phyloP scores from a whole-genome alignment of 1,140 invertebrate genomes.

The Solenopsis invicta region DNA sequence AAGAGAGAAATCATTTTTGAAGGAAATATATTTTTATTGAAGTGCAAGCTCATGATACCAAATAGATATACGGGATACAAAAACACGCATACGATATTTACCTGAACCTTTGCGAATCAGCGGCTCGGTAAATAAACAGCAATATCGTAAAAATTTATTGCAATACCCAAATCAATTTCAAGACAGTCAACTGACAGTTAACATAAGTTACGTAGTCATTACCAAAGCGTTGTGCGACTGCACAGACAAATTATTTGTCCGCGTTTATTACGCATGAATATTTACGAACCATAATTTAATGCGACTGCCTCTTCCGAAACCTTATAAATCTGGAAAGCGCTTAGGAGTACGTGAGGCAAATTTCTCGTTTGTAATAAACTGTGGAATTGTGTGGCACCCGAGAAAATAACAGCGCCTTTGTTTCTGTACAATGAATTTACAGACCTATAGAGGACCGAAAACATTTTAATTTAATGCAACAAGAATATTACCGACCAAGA shows the following conservation, averaged over 20 bases:
- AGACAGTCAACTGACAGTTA: not conserved
- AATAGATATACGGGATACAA: not conserved
- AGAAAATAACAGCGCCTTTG: slow-evolving; percentile 51
- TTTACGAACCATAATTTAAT: slow-evolving; percentile 60
- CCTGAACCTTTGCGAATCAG: slow-evolving; percentile 18
- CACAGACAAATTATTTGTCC: slow-evolving; percentile 48
- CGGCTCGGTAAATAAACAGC: slow-evolving; percentile 45
- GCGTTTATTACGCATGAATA: slow-evolving; percentile 62
- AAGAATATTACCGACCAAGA: slow-evolving; percentile 1
- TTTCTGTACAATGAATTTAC: slow-evolving; percentile 50
- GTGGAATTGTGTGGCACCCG: slow-evolving; percentile 36
- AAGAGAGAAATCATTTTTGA: slow-evolving; percentile 19
- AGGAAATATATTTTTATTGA: slow-evolving; percentile 55
- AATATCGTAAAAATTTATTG: slow-evolving; percentile 69
- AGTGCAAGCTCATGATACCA: not conserved
- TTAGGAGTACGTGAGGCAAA: slow-evolving; percentile 6
- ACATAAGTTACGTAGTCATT: not conserved
- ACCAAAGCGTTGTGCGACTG: not conserved
- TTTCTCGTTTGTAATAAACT: slow-evolving; percentile 57
- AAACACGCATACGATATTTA: slow-evolving; percentile 29
- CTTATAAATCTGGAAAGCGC: slow-evolving; percentile 40
- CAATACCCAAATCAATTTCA: slow-evolving; percentile 59
- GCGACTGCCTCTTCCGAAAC: slow-evolving; percentile 37
- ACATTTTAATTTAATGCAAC: slow-evolving; percentile 56
- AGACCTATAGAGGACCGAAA: slow-evolving; percentile 32